Conservation (phyloP, 2,797 vertebrate genomes). For the Sternotherus odoratus region DNA sequence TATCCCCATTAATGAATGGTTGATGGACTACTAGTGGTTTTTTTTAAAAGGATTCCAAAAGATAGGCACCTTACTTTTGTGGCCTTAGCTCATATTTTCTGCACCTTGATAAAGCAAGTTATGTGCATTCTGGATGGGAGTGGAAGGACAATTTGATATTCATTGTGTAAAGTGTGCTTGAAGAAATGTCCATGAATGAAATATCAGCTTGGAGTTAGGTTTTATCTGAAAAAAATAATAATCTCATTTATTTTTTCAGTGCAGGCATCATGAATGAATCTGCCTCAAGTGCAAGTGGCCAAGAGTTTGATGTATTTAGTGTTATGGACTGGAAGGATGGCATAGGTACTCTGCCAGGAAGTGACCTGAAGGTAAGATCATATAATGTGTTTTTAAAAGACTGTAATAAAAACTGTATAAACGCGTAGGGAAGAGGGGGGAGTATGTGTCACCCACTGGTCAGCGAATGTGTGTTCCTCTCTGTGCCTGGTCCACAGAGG, state of each 20-base stretch:
- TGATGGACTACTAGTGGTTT: background rate
- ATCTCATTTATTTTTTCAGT: constrained; percentile 36
- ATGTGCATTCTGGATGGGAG: background rate
- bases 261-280: constrained; percentile 85
- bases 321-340: constrained; percentile 92
- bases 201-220: background rate
- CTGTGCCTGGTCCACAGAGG: constrained; percentile 54
- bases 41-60: background rate
- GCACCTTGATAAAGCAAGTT: background rate
- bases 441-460: constrained; percentile 6
- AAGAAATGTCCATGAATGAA: constrained; percentile 4
- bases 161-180: background rate
- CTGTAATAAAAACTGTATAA: background rate
- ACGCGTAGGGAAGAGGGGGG: background rate
- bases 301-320: constrained; percentile 89
- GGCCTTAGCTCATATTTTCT: background rate
- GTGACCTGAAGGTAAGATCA: constrained; percentile 85
- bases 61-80: background rate
- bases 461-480: constrained; percentile 29
- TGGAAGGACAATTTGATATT: background rate
- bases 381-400: background rate
- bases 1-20: background rate
- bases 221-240: constrained; percentile 43
- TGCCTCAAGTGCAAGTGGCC: constrained; percentile 80
- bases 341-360: constrained; percentile 88